Evolutionary conservation across 1,140 invertebrate genomes (phyloP).

Genomic region (Cotesia chilonis): DNA sequence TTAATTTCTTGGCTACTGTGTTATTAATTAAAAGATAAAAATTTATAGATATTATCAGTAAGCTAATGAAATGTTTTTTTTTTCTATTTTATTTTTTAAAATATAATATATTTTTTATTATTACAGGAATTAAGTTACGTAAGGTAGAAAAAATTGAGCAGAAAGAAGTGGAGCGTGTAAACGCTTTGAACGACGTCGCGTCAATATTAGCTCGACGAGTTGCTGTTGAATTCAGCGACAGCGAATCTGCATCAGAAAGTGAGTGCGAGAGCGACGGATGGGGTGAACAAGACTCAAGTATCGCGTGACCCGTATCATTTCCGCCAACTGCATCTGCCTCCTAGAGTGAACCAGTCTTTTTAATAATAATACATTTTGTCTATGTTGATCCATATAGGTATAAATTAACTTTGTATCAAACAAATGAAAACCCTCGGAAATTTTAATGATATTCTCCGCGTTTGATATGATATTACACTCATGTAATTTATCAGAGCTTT

Average conservation of each 20-base stretch:
- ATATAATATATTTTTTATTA: background rate
- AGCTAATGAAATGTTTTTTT: slow-evolving; percentile 13
- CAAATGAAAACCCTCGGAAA: too few relatives aligned
- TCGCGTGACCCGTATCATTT: slow-evolving; percentile 66
- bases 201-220: slow-evolving; percentile 92
- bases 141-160: slow-evolving; percentile 91
- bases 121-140: slow-evolving; percentile 85
- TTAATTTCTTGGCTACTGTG: slow-evolving; percentile 25
- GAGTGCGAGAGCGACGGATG: slow-evolving; percentile 78
- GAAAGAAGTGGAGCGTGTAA: slow-evolving; percentile 79
- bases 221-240: slow-evolving; percentile 93
- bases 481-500: too few relatives aligned
- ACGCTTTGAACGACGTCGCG: slow-evolving; percentile 90
- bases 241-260: slow-evolving; percentile 83
- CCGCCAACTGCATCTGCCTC: slow-evolving; percentile 54
- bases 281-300: slow-evolving; percentile 72
- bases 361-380: background rate
- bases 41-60: too few relatives aligned
- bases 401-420: too few relatives aligned
- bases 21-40: too few relatives aligned
- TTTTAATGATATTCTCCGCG: too few relatives aligned
- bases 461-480: too few relatives aligned
- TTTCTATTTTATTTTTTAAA: slow-evolving; percentile 20
- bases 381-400: background rate
- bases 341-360: slow-evolving; percentile 41